Base-by-base conservation (phyloP, 1,140 invertebrate genomes). In the Nebria ingens region DNA sequence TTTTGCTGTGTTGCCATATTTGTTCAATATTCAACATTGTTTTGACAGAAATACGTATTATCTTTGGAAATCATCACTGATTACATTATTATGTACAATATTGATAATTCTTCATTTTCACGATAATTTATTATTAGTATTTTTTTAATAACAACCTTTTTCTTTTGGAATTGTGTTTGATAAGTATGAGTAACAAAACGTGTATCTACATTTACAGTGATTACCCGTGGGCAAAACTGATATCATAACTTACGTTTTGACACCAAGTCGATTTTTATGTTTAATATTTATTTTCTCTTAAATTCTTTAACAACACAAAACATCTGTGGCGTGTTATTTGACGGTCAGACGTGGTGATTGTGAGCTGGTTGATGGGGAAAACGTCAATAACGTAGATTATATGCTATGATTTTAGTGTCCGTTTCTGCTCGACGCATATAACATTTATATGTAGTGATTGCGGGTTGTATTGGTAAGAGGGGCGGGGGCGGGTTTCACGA, bases 91-190 rank as follows among this genome's bases (percentile, higher is more conserved):
- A 45, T 45, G 40, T 45, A 45, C 40, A 45, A 45, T 45, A 45
- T 45, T 45, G 40, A 45, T 45, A 45, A 45, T 45, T 45, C 15
- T 17, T 45, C 40, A 45, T 45, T 45, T 45, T n/a, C n/a, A 45
- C 40, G 40, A 45, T 45, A 45, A 11, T 45, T 45, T 45, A 11
- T 45, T 45, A 17, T 45, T 45, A 45, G 9, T 45, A 11, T 29
- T n/a, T 6, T 45, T 45, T 45, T 45, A 45, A 45, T 45, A 45
- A 45, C 40, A 45, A 45, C 40, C 40, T 34, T 34, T 34, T n/a
- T n/a, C n/a, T n/a, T n/a, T 34, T 34, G 25, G 25, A n/a, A 34
- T n/a, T 34, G 25, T 34, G 25, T 34, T 34, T 34, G 25, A 34
- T 34, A 34, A 34, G 25, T 34, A 45, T 45, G 40, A 17, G 40